Evolutionary conservation across 2,113 vertebrate genomes (phyloP).

Genomic region (Corythaeola cristata): DNA sequence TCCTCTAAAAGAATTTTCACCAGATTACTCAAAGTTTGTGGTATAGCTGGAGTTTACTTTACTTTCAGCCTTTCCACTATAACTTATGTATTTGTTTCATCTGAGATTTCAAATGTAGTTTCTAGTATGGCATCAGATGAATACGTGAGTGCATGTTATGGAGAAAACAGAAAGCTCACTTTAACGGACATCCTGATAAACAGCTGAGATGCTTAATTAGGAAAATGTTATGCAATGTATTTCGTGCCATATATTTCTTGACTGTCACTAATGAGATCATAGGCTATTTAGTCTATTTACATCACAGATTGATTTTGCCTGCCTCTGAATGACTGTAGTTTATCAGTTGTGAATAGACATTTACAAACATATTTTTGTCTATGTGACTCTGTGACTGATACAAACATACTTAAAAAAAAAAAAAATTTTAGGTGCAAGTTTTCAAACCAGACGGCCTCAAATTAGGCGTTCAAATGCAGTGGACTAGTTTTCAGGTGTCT

Average conservation of each 20-base stretch:
- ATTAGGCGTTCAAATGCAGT: not conserved
- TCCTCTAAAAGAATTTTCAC: not conserved
- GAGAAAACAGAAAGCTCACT: not conserved
- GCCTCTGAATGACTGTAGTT: not conserved
- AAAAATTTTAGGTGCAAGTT: not conserved
- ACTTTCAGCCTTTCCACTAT: not conserved
- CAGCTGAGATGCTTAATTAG: not conserved
- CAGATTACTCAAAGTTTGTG: not conserved
- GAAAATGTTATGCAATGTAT: not conserved
- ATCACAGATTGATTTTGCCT: not conserved
- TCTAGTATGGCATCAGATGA: not conserved
- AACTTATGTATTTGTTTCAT: not conserved
- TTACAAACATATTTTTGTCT: not conserved
- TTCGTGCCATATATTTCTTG: not conserved
- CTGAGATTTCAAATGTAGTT: not conserved
- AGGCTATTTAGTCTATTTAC: not conserved
- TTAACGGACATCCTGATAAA: not conserved
- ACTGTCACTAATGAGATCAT: not conserved
- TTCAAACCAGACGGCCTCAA: not conserved
- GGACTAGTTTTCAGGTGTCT: not conserved
- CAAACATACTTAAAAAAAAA: not conserved
- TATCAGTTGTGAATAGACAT: not conserved
- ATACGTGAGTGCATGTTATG: not conserved
- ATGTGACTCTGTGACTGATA: not conserved
- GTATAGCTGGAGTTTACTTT: not conserved